These are phyloP conservation scores for Leptothorax acervorum DNA, from an alignment of 2,888 invertebrate genomes.

Conservation along the genomic window DNA sequence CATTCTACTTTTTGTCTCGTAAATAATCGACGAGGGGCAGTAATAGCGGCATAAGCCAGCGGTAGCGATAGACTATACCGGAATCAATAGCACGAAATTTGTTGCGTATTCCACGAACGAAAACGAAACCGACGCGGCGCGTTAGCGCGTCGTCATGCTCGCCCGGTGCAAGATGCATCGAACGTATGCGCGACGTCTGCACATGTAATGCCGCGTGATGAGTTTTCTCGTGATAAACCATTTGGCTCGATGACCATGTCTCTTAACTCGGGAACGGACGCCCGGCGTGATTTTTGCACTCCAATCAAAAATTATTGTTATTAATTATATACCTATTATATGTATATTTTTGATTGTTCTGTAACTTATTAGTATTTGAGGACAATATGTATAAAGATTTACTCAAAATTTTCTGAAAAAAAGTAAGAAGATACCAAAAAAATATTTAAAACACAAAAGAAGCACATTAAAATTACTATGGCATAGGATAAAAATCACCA, in stretches of 20 bases:
- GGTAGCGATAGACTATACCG: neutral
- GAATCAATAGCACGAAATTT: slow-evolving; percentile 49
- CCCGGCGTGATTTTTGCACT: too few relatives aligned
- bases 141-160: neutral
- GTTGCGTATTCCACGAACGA: slow-evolving; percentile 7
- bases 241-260: neutral
- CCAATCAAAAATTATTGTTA: too few relatives aligned
- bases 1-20: slow-evolving; percentile 33
- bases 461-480: too few relatives aligned
- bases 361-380: too few relatives aligned
- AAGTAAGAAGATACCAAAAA: too few relatives aligned
- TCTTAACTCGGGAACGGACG: neutral
- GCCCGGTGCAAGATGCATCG: neutral
- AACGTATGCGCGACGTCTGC: neutral
- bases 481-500: too few relatives aligned
- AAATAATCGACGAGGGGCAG: slow-evolving; percentile 33
- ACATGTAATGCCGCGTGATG: slow-evolving; percentile 9
- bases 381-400: too few relatives aligned
- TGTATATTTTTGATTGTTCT: too few relatives aligned
- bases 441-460: too few relatives aligned
- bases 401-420: too few relatives aligned
- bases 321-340: too few relatives aligned
- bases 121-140: slow-evolving; percentile 23
- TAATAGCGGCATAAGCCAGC: neutral
- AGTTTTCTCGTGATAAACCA: neutral